phyloP scores from a whole-genome alignment of 2,888 invertebrate genomes.

The Mythimna ferrago region DNA sequence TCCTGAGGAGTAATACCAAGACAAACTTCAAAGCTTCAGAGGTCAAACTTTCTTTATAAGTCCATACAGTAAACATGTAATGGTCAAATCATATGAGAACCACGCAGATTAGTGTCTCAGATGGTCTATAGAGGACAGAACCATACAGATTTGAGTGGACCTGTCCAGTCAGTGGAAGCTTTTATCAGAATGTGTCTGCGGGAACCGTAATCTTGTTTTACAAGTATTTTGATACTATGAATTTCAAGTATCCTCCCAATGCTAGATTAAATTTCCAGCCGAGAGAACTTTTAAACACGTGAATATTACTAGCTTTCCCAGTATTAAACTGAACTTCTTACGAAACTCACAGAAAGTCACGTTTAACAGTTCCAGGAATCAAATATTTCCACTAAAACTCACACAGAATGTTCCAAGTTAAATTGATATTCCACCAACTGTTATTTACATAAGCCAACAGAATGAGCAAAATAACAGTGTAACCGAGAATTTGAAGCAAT shows the following conservation, averaged over 20 bases:
- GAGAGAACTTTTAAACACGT: not conserved
- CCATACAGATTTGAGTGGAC: too few species aligned
- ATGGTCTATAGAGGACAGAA: too few species aligned
- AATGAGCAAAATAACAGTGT: conserved; percentile 14
- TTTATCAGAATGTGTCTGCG: not conserved
- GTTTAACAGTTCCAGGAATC: conserved; percentile 22
- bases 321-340: conserved; percentile 2
- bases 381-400: conserved; percentile 30
- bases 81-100: too few species aligned
- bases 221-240: not conserved
- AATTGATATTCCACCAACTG: conserved; percentile 44
- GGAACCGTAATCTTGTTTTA: not conserved
- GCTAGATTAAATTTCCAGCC: not conserved
- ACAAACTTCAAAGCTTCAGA: too few species aligned
- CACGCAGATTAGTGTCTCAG: too few species aligned
- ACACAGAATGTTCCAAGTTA: conserved; percentile 38
- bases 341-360: conserved; percentile 24
- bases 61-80: too few species aligned
- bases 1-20: too few species aligned
- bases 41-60: too few species aligned
- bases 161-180: too few species aligned
- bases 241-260: not conserved
- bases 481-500: conserved; percentile 10
- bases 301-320: not conserved
- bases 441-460: conserved; percentile 36